Percentiles rank a stretch among this genome's conserved stretches.
phyloP scores from a whole-genome alignment of 2,113 vertebrate genomes.

The Zeus faber region DNA sequence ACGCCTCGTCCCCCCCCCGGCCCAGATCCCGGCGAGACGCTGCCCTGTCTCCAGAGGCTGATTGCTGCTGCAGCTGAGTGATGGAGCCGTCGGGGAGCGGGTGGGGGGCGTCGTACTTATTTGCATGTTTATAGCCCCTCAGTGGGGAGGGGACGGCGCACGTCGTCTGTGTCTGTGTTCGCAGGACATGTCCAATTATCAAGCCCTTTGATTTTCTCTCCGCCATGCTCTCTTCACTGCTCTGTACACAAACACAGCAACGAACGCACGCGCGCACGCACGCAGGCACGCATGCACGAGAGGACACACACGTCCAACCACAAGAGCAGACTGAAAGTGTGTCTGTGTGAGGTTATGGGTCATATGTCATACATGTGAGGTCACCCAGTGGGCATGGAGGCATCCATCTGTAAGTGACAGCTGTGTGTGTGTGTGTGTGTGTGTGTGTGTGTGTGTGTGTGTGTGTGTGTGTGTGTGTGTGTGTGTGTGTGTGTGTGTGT shows the following conservation, averaged over 20 bases:
- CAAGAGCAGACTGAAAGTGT: conserved; percentile 33
- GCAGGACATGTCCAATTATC: conserved; percentile 70
- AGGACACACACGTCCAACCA: background rate
- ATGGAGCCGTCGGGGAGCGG: conserved; percentile 25
- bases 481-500: background rate
- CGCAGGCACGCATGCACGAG: conserved; percentile 15
- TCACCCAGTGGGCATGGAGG: conserved; percentile 26
- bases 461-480: background rate
- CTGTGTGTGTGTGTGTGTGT: conserved; percentile 37
- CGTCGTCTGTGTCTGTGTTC: conserved; percentile 20
- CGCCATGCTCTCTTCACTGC: conserved; percentile 11
- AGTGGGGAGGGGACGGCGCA: conserved; percentile 46
- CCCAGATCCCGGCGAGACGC: too few species aligned
- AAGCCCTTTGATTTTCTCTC: conserved; percentile 43
- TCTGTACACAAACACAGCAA: background rate
- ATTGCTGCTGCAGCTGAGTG: conserved; percentile 35
- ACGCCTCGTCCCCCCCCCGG: too few species aligned
- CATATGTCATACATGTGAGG: conserved; percentile 33
- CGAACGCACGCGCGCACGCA: conserved; percentile 7
- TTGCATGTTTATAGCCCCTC: conserved; percentile 75
- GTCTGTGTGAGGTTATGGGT: conserved; percentile 38
- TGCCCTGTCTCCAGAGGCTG: conserved; percentile 32
- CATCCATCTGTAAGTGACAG: conserved; percentile 51
- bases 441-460: conserved; percentile 1
- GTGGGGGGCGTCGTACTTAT: conserved; percentile 54